Conservation (phyloP, 2,888 invertebrate genomes). For the Leptinotarsa tumamoca region DNA sequence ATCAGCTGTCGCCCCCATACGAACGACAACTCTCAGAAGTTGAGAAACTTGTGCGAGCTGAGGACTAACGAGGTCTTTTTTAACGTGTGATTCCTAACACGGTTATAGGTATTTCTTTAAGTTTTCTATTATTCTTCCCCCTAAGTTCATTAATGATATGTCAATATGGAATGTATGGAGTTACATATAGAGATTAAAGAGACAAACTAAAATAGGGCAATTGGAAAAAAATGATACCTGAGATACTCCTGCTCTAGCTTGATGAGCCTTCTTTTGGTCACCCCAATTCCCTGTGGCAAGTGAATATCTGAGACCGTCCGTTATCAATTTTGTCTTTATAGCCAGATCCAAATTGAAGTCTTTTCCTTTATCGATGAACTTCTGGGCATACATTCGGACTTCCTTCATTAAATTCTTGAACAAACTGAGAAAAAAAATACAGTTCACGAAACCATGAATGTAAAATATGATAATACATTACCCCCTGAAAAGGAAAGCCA, state of each 20-base stretch:
- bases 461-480: conserved; percentile 53
- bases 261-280: conserved; percentile 99
- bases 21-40: no score
- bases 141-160: no score
- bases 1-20: no score
- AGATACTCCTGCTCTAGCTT: conserved; percentile 95
- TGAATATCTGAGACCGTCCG: conserved; percentile 97
- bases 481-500: conserved; percentile 97
- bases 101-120: no score
- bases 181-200: no score
- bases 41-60: no score
- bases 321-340: conserved; percentile 97
- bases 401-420: conserved; percentile 97
- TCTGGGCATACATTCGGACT: conserved; percentile 98
- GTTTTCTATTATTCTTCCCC: no score
- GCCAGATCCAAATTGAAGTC: conserved; percentile 97
- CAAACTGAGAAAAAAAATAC: conserved; percentile 67
- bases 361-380: conserved; percentile 98
- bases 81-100: no score
- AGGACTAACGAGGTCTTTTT: no score
- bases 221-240: conserved; percentile 67
- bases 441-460: neutral
- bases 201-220: no score
- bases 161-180: no score
- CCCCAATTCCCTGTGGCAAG: conserved; percentile 99